Percentiles rank a stretch among this genome's conserved stretches.
phyloP scores from a whole-genome alignment of 2,797 vertebrate species.

The Bradypodion pumilum region DNA sequence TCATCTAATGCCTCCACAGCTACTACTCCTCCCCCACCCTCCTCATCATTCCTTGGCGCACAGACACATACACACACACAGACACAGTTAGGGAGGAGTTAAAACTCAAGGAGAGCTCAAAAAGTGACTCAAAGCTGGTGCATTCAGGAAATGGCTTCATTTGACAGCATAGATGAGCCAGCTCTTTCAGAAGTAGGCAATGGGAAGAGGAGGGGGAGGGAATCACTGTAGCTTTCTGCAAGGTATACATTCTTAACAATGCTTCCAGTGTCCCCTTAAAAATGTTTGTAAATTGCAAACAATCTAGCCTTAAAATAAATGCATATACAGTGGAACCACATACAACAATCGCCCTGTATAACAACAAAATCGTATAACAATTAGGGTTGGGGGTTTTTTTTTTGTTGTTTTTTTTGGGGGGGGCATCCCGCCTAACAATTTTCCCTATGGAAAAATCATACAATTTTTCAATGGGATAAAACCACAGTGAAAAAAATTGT shows the following conservation, averaged over 20 bases:
- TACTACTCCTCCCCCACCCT: not conserved
- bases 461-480: no score
- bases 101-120: constrained; percentile 54
- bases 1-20: not conserved
- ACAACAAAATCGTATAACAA: no score
- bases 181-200: constrained; percentile 44
- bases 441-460: no score
- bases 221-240: constrained; percentile 10
- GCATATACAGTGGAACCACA: no score
- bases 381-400: no score
- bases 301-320: not conserved
- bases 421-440: no score
- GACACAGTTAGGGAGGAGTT: constrained; percentile 39
- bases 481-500: no score
- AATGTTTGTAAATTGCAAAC: constrained; percentile 5
- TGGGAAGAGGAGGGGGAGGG: constrained; percentile 36
- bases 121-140: constrained; percentile 62
- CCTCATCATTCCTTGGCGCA: not conserved
- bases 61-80: not conserved
- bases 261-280: not conserved
- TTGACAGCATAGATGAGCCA: constrained; percentile 62
- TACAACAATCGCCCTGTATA: no score
- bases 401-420: no score
- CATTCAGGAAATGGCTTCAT: constrained; percentile 63
- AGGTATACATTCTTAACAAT: constrained; percentile 28